phyloP scores from a whole-genome alignment of 1,140 invertebrate species.

The Tenebrio molitor region DNA sequence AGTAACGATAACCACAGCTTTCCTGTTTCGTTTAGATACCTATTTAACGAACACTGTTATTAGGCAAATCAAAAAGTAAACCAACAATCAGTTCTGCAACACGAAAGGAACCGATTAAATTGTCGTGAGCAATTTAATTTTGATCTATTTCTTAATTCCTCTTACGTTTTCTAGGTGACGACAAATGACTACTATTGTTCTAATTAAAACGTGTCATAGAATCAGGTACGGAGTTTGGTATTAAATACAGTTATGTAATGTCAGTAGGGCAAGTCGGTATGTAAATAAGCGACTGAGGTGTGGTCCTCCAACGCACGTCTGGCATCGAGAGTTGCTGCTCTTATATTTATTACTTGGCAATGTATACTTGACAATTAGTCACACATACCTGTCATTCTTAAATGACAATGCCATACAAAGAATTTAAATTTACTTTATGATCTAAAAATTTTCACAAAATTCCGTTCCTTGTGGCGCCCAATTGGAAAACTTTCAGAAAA shows the following conservation, averaged over 20 bases:
- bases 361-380: background rate
- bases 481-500: too few species aligned
- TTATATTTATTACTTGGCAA: slow-evolving; percentile 37
- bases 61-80: slow-evolving; percentile 4
- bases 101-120: background rate
- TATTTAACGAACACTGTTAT: slow-evolving; percentile 16
- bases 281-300: slow-evolving; percentile 56
- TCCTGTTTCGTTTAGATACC: slow-evolving; percentile 22
- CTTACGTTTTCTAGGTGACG: slow-evolving; percentile 29
- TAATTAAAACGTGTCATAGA: slow-evolving; percentile 44
- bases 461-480: too few species aligned
- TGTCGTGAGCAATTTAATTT: slow-evolving; percentile 2
- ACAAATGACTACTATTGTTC: slow-evolving; percentile 4
- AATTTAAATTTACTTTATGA: slow-evolving; percentile 8
- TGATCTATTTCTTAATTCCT: background rate
- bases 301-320: slow-evolving; percentile 59
- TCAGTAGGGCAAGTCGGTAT: slow-evolving; percentile 60
- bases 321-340: slow-evolving; percentile 45
- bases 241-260: slow-evolving; percentile 62
- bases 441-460: too few species aligned
- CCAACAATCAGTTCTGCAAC: slow-evolving; percentile 7
- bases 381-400: background rate
- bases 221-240: slow-evolving; percentile 45
- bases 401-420: background rate
- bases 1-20: slow-evolving; percentile 35